Conservation (phyloP, 2,113 vertebrate genomes). For the Callionymus lyra region DNA sequence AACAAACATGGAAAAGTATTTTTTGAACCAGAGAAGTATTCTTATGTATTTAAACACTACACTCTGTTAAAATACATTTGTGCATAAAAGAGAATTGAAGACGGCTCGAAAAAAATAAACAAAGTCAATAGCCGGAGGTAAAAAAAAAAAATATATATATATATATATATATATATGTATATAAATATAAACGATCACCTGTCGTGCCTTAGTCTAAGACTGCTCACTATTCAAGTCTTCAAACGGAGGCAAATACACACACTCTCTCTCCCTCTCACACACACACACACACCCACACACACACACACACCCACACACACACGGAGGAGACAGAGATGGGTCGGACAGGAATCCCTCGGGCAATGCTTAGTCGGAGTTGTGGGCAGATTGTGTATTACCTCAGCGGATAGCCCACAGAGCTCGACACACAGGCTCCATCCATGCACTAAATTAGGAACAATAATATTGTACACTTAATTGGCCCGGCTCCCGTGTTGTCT, state of each 20-base stretch:
- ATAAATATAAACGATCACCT: constrained; percentile 26
- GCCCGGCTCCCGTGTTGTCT: constrained; percentile 50
- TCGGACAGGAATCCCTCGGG: constrained; percentile 89
- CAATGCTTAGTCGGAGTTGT: constrained; percentile 87
- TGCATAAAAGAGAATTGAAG: constrained; percentile 1
- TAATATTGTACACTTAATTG: constrained; percentile 91
- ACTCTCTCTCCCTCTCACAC: no score
- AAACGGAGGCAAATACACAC: not conserved
- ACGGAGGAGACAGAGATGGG: constrained; percentile 68
- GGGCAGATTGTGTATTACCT: constrained; percentile 95
- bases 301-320: constrained; percentile 11
- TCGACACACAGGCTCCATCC: constrained; percentile 90
- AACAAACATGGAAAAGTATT: no score
- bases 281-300: constrained; percentile 11
- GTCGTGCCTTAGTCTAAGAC: constrained; percentile 31
- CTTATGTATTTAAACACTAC: not conserved
- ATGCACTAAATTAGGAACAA: constrained; percentile 99
- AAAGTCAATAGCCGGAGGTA: constrained; percentile 12
- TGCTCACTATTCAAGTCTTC: constrained; percentile 4
- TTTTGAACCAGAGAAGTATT: no score
- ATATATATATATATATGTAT: no score
- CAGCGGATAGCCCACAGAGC: constrained; percentile 91
- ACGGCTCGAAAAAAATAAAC: constrained; percentile 6
- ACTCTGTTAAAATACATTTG: not conserved
- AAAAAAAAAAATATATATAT: constrained; percentile 18